Base-by-base conservation (phyloP, 2,888 invertebrate species). In the Platycheirus rosarum region DNA sequence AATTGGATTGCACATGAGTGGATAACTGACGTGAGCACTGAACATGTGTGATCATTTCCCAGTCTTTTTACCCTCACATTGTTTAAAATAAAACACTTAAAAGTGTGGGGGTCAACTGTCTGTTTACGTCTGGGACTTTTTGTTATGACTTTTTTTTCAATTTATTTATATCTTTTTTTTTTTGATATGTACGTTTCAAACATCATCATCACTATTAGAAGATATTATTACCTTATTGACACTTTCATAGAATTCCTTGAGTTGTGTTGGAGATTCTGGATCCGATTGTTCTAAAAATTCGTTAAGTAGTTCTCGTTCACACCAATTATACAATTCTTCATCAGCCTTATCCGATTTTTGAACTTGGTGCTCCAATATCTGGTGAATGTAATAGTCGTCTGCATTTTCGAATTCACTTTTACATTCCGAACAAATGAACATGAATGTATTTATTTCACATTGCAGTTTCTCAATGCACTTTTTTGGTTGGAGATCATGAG, bases 381-480 rank as follows among this genome's bases (percentile, higher is more conserved):
- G 82, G 40, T 82, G 82, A 9, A 77, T 68, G 13, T 73, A 71
- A 29, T 73, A 77, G 11, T 71, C 62, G 8, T 82, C 82, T 2
- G 82, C 57, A 44, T 73, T 82, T 63, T 82, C 82, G 11, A 82
- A 82, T 57, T 77, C 82, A 71, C 63, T 66, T 35, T 77, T 63
- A 32, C 82, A 82, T 73, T 82, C 62, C 55, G 77, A 73, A 63
- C 77, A 82, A 73, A 73, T 77, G 49, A 77, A 82, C 77, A 73
- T 82, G n/a, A 77, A 71, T 63, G 77, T 82, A 77, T 82, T 77
- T 57, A 73, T 77, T 77, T 82, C 77, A 77, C 77, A 82, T 49
- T 77, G 71, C 37, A 82, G 66, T 73, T 77, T 49, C 23, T 82
- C 82, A 73, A 62, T 77, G 37, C 77, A 82, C 51, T 82, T 82